Conservation (phyloP, 2,113 vertebrate genomes). For the Phodopus roborovskii region DNA sequence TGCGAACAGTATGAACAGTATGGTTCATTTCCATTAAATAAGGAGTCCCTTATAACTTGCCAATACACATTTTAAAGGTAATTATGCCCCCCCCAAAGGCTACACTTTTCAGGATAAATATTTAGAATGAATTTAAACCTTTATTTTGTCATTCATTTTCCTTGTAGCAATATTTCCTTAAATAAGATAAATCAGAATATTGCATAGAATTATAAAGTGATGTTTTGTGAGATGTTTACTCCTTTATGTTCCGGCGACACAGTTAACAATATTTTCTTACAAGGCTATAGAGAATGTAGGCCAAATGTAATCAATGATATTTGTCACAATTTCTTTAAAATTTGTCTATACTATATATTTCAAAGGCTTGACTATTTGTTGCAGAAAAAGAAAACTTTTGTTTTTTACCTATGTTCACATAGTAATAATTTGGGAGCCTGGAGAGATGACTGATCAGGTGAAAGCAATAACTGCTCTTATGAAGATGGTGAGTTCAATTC, state of each 20-base stretch:
- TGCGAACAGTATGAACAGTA: conserved; percentile 36
- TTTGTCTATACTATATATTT: not conserved
- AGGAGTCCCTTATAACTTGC: conserved; percentile 10
- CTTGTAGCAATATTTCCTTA: not conserved
- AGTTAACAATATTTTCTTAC: no score
- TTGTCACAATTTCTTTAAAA: not conserved
- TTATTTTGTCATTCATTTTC: not conserved
- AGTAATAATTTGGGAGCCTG: no score
- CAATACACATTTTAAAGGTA: not conserved
- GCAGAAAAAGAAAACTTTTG: not conserved
- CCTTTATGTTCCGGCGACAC: not conserved
- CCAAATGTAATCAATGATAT: not conserved
- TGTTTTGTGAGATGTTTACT: not conserved
- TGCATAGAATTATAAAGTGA: not conserved
- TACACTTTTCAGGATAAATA: conserved; percentile 53
- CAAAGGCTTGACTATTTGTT: not conserved
- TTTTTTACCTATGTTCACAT: not conserved
- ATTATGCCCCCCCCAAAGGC: not conserved
- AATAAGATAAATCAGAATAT: not conserved
- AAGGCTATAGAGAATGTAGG: no score
- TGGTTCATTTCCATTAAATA: conserved; percentile 58
- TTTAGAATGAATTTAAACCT: not conserved
- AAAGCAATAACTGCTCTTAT: not conserved
- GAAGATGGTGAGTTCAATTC: not conserved
- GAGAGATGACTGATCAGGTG: not conserved